A percentile compares a stretch with the other conserved stretches of the same genome.
phyloP scores from a whole-genome alignment of 2,888 invertebrate species.

The Catocala fraxini region DNA sequence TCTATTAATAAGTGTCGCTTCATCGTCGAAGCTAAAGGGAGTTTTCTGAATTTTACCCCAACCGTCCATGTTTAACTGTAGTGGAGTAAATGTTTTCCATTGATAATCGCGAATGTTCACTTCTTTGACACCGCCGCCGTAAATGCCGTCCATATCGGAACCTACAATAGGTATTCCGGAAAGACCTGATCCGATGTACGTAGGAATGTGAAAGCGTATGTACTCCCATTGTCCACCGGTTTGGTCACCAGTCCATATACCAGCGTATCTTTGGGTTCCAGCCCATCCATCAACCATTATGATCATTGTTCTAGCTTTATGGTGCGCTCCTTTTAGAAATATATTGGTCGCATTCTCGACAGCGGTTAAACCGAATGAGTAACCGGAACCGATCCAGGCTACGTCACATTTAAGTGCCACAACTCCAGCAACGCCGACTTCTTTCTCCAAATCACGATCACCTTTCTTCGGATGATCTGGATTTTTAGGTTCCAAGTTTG shows the following conservation, averaged over 20 bases:
- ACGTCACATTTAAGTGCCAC: slow-evolving; percentile 82
- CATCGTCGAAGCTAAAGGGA: slow-evolving; percentile 74
- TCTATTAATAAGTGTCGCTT: slow-evolving; percentile 72
- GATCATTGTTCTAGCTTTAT: slow-evolving; percentile 67
- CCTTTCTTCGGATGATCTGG: slow-evolving; percentile 78
- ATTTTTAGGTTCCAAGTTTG: slow-evolving; percentile 73
- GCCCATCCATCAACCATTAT: slow-evolving; percentile 84
- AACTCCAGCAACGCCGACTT: slow-evolving; percentile 72
- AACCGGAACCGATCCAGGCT: slow-evolving; percentile 80
- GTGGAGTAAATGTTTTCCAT: slow-evolving; percentile 82
- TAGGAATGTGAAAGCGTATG: slow-evolving; percentile 82
- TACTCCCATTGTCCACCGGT: slow-evolving; percentile 82
- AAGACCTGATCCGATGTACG: slow-evolving; percentile 77
- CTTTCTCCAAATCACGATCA: slow-evolving; percentile 76
- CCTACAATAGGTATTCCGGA: slow-evolving; percentile 80
- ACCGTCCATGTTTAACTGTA: slow-evolving; percentile 83
- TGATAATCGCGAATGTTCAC: slow-evolving; percentile 80
- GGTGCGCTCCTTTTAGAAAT: slow-evolving; percentile 62
- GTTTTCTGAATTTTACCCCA: slow-evolving; percentile 78
- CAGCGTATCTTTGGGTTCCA: slow-evolving; percentile 78
- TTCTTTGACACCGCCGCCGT: slow-evolving; percentile 66
- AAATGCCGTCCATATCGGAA: slow-evolving; percentile 83
- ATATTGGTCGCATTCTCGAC: slow-evolving; percentile 73
- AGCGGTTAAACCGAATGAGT: slow-evolving; percentile 77
- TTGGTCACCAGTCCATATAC: slow-evolving; percentile 82